Evolutionary conservation across 2,113 vertebrate species (phyloP).

Genomic region (Calonectris borealis): DNA sequence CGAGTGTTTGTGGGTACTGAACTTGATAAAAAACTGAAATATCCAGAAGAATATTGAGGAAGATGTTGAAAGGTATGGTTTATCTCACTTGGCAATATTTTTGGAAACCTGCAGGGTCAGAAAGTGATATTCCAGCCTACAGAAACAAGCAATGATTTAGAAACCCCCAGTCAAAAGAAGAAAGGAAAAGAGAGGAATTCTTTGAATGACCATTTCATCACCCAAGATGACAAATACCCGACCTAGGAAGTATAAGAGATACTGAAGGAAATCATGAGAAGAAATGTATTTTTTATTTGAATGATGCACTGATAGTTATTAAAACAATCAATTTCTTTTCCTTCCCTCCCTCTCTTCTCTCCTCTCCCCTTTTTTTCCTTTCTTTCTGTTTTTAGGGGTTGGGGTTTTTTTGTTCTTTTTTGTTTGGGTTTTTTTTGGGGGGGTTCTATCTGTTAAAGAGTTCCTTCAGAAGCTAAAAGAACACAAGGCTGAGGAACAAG

Average conservation of each 20-base stretch:
- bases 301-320: too few relatives aligned
- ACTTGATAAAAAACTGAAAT: neutral
- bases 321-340: neutral
- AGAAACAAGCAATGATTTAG: neutral
- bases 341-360: neutral
- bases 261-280: neutral
- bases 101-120: neutral
- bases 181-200: neutral
- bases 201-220: neutral
- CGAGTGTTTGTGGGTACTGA: neutral
- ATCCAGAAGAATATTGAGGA: neutral
- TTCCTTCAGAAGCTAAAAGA: neutral
- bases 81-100: neutral
- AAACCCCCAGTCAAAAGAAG: neutral
- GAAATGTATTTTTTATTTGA: neutral
- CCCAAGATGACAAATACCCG: neutral
- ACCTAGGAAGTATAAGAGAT: neutral
- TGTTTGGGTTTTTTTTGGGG: too few relatives aligned
- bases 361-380: neutral
- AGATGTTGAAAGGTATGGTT: neutral
- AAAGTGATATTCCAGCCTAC: neutral
- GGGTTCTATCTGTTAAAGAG: too few relatives aligned
- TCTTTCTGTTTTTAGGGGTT: neutral
- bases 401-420: neutral
- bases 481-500: neutral